Evolutionary conservation across 2,888 invertebrate species (phyloP).

Genomic region (Furcula furcula): DNA sequence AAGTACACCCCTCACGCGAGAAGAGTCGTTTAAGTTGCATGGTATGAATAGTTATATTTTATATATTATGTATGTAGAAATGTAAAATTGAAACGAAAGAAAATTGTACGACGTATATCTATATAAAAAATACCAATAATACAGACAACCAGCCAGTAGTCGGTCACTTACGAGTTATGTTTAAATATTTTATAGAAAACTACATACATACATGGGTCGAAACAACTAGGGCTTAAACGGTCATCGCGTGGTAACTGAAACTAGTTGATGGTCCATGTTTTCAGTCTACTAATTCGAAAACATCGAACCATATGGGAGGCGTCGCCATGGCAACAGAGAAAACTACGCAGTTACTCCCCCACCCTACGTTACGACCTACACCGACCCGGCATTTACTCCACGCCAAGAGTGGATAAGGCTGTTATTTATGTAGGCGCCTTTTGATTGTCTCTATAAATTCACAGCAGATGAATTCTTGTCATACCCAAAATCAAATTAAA

Average conservation of each 20-base stretch:
- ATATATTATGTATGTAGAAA: no score
- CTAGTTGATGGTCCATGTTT: constrained; percentile 43
- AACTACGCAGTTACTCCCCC: constrained; percentile 68
- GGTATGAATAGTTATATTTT: no score
- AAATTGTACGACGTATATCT: no score
- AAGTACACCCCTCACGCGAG: constrained; percentile 39
- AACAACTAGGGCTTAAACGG: no score
- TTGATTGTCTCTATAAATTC: neutral
- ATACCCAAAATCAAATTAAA: neutral
- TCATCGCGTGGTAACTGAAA: no score
- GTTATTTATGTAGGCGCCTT: constrained; percentile 28
- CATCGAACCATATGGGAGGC: constrained; percentile 62
- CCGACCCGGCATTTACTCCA: constrained; percentile 35
- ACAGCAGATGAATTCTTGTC: no score
- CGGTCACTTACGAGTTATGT: no score
- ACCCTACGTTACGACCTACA: constrained; percentile 33
- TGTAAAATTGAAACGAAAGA: no score
- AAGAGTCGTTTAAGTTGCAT: constrained; percentile 39
- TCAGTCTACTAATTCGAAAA: constrained; percentile 58
- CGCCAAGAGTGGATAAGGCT: constrained; percentile 31
- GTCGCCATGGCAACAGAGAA: constrained; percentile 72
- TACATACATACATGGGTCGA: no score
- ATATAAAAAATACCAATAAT: no score
- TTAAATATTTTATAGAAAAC: no score
- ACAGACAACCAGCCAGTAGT: no score